Percentiles rank a stretch among this genome's conserved stretches.
Evolutionary conservation across 2,113 vertebrate species (phyloP).

Genomic region (Cygnus atratus): DNA sequence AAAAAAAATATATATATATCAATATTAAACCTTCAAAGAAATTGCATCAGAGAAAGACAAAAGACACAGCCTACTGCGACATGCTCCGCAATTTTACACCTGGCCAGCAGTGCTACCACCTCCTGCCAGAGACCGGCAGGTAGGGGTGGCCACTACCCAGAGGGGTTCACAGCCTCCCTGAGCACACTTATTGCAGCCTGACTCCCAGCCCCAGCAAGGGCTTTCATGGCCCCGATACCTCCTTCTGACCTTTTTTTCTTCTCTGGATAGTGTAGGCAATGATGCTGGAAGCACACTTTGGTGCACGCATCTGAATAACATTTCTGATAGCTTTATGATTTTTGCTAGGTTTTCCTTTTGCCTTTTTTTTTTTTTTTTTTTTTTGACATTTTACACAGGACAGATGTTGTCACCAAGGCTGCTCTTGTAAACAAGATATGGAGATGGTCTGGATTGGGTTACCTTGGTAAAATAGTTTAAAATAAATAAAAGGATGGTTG

Average conservation of each 20-base stretch:
- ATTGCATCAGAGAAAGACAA: background rate
- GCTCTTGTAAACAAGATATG: constrained; percentile 73
- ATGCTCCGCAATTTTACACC: background rate
- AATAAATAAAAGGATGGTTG: constrained; percentile 82
- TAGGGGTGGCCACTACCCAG: background rate
- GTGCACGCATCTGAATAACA: background rate
- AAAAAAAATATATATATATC: background rate
- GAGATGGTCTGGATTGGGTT: constrained; percentile 78
- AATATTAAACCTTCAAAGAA: background rate
- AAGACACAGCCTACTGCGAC: background rate
- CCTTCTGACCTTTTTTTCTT: background rate
- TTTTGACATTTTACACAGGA: constrained; percentile 66
- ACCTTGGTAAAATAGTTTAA: constrained; percentile 74
- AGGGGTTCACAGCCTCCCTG: background rate
- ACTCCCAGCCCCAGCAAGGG: background rate
- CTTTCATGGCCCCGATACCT: background rate
- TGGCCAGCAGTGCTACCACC: rapidly evolving
- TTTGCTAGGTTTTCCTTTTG: background rate
- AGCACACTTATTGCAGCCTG: background rate
- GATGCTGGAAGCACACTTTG: background rate
- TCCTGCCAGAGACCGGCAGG: background rate
- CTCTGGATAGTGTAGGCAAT: background rate
- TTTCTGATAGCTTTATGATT: background rate
- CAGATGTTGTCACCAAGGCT: constrained; percentile 72
- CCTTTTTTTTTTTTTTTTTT: background rate